A percentile compares a stretch with the other conserved stretches of the same genome.
phyloP scores from a whole-genome alignment of 2,888 invertebrate genomes.

The Psococerastis gibbosa region DNA sequence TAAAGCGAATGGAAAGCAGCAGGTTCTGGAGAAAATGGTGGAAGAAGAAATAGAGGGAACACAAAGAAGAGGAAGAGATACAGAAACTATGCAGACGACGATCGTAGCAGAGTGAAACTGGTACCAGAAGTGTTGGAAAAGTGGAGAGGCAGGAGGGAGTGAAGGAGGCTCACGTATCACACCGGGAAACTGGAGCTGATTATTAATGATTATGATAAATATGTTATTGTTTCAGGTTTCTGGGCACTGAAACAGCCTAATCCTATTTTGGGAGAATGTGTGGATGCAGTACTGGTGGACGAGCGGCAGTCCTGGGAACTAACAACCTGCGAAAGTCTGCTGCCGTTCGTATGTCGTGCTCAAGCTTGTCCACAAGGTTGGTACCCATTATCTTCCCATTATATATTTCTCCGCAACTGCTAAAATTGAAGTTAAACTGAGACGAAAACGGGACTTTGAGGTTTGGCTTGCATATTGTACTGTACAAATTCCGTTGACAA shows the following conservation, averaged over 20 bases:
- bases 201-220: constrained; percentile 11
- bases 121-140: neutral
- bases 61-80: too few relatives aligned
- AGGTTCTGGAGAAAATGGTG: too few relatives aligned
- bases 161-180: too few relatives aligned
- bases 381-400: constrained; percentile 13
- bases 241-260: constrained; percentile 85
- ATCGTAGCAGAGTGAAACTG: too few relatives aligned
- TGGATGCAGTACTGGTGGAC: constrained; percentile 51
- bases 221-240: constrained; percentile 37
- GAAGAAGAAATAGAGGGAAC: too few relatives aligned
- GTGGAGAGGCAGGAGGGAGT: too few relatives aligned
- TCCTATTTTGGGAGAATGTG: constrained; percentile 75
- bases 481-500: too few relatives aligned
- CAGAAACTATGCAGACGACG: too few relatives aligned
- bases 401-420: neutral
- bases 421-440: neutral
- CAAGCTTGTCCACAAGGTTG: constrained; percentile 72
- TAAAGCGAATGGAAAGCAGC: too few relatives aligned
- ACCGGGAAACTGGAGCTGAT: too few relatives aligned
- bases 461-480: too few relatives aligned
- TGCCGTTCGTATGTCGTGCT: constrained; percentile 87
- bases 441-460: too few relatives aligned
- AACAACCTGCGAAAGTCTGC: constrained; percentile 80
- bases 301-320: constrained; percentile 81